These are phyloP conservation scores for Chrysolophus pictus DNA, from an alignment of 2,797 vertebrate species.

Conservation along the genomic window DNA sequence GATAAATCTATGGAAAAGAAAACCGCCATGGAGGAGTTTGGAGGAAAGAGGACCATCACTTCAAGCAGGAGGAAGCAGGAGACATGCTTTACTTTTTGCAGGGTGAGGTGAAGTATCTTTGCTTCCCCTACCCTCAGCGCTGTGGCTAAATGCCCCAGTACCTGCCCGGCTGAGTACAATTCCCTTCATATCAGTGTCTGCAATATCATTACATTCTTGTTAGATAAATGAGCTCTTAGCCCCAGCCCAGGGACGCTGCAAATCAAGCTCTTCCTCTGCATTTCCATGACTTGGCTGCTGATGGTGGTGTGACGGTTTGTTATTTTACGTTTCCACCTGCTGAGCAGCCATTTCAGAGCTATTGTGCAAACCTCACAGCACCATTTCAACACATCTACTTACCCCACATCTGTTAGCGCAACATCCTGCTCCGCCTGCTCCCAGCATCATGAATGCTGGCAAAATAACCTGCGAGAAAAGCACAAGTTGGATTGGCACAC, in stretches of 20 bases:
- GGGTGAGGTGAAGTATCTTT: background rate
- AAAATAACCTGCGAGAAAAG: conserved; percentile 65
- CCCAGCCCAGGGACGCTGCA: conserved; percentile 7
- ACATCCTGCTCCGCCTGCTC: conserved; percentile 67
- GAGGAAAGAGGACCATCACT: background rate
- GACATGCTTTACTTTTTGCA: accelerated
- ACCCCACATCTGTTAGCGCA: conserved; percentile 75
- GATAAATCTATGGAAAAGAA: background rate
- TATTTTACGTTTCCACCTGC: background rate
- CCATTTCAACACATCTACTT: conserved; percentile 57
- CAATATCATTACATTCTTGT: background rate
- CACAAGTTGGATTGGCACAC: background rate
- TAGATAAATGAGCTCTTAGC: conserved; percentile 3
- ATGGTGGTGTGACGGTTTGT: background rate
- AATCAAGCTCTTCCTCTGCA: background rate
- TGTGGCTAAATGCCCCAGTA: background rate
- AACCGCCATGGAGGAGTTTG: background rate
- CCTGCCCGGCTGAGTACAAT: background rate
- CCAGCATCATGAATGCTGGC: conserved; percentile 72
- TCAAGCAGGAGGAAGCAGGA: background rate
- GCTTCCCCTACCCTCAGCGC: background rate
- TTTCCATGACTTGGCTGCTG: conserved; percentile 30
- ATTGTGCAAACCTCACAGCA: background rate
- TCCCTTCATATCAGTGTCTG: background rate
- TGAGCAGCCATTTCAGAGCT: conserved; percentile 21